A percentile compares a stretch with the other conserved stretches of the same genome.
These are phyloP conservation scores for Hyperoplus immaculatus DNA, from an alignment of 2,797 vertebrate genomes.

Conservation along the genomic window DNA sequence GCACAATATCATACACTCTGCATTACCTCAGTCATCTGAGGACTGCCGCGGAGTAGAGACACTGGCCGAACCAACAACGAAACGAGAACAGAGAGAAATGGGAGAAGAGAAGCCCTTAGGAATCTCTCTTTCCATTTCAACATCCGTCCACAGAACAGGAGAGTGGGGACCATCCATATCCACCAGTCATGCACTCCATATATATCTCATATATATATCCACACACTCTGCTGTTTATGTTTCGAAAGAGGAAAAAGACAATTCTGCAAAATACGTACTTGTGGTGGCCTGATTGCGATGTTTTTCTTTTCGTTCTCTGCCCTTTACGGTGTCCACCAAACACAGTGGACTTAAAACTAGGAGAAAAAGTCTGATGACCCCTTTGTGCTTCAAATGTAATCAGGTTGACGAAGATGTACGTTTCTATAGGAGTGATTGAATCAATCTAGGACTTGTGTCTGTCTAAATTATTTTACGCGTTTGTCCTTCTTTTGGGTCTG, in stretches of 20 bases:
- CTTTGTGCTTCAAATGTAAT: conserved; percentile 51
- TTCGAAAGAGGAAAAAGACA: conserved; percentile 62
- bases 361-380: conserved; percentile 79
- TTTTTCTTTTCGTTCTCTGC: conserved; percentile 56
- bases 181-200: conserved; percentile 82
- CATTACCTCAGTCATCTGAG: conserved; percentile 87
- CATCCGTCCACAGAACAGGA: conserved; percentile 65
- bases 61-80: conserved; percentile 51
- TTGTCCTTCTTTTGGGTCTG: conserved; percentile 27
- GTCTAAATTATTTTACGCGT: conserved; percentile 56
- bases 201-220: conserved; percentile 43
- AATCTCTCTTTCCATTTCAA: conserved; percentile 65
- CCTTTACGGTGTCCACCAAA: conserved; percentile 76
- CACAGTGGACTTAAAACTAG: conserved; percentile 69
- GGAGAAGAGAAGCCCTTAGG: conserved; percentile 64
- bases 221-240: conserved; percentile 58
- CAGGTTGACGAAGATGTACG: conserved; percentile 42
- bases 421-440: conserved; percentile 53
- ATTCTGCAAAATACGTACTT: conserved; percentile 63
- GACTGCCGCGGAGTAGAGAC: conserved; percentile 84
- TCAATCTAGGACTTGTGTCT: conserved; percentile 52
- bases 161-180: conserved; percentile 83
- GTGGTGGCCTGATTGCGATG: conserved; percentile 68
- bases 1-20: conserved; percentile 88
- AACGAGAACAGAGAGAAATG: conserved; percentile 55